phyloP scores from a whole-genome alignment of 1,140 invertebrate genomes.

The Helicoverpa zea region DNA sequence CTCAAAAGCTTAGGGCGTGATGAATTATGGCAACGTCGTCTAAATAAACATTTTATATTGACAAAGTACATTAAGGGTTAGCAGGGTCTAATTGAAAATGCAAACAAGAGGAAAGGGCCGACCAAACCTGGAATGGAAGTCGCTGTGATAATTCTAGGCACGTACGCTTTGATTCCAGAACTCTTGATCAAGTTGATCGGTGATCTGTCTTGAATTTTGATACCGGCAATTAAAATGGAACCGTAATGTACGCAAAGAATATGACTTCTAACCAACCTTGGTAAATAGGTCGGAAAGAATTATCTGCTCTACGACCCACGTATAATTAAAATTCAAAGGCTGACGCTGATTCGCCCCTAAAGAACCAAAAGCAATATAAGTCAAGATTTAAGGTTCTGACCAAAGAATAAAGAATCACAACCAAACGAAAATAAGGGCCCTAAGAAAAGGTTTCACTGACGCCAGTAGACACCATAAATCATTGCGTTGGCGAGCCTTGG shows the following conservation, averaged over 20 bases:
- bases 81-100: constrained; percentile 57
- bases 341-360: too few relatives aligned
- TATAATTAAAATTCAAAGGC: too few relatives aligned
- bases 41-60: constrained; percentile 46
- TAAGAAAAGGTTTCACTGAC: constrained; percentile 18
- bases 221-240: constrained; percentile 38
- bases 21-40: constrained; percentile 57
- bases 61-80: constrained; percentile 36
- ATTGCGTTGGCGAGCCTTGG: constrained; percentile 51
- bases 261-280: not conserved
- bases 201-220: constrained; percentile 61
- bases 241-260: not conserved
- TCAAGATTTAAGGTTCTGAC: too few relatives aligned
- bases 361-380: too few relatives aligned
- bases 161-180: constrained; percentile 72
- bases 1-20: constrained; percentile 50
- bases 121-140: constrained; percentile 55
- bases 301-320: too few relatives aligned
- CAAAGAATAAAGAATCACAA: too few relatives aligned
- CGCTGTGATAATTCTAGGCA: constrained; percentile 58
- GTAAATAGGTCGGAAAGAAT: too few relatives aligned
- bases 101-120: constrained; percentile 56
- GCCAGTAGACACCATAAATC: constrained; percentile 36
- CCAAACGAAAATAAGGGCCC: not conserved
- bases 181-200: constrained; percentile 63